Evolutionary conservation across 2,113 vertebrate genomes (phyloP).

Genomic region (Microtus oregoni): DNA sequence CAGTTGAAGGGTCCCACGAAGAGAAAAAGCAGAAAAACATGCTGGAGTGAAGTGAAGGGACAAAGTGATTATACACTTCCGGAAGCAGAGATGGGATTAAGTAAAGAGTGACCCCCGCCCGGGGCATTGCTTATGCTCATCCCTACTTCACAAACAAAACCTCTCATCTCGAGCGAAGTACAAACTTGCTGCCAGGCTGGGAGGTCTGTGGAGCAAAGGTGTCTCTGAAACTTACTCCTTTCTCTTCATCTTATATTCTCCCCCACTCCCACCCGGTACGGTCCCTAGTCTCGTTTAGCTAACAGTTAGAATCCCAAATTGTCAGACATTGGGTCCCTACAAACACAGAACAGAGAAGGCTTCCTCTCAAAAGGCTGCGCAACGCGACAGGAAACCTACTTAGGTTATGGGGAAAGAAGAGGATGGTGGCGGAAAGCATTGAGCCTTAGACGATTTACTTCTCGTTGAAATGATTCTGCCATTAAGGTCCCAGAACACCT

Average conservation of each 20-base stretch:
- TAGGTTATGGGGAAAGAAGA: not conserved
- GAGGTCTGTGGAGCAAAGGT: not conserved
- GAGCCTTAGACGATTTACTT: not conserved
- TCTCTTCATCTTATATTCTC: not conserved
- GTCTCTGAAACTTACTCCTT: conserved; percentile 40
- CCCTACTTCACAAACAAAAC: not conserved
- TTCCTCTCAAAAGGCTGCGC: not conserved
- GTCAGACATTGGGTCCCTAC: not conserved
- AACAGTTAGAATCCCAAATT: not conserved
- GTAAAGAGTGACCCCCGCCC: not conserved
- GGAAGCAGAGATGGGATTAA: conserved; percentile 4
- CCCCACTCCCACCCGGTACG: too few relatives aligned
- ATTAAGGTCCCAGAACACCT: not conserved
- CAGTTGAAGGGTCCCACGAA: conserved; percentile 92
- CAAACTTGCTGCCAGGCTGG: not conserved
- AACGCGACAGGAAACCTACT: not conserved
- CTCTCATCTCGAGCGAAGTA: not conserved
- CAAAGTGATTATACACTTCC: conserved; percentile 47
- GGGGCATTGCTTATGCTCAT: not conserved
- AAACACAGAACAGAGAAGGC: not conserved
- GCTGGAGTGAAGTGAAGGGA: conserved; percentile 75
- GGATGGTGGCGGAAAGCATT: not conserved
- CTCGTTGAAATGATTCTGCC: not conserved
- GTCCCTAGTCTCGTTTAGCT: too few relatives aligned
- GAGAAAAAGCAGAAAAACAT: conserved; percentile 89